Percentiles rank a stretch among this genome's conserved stretches.
Conservation (phyloP, 2,113 vertebrate species). For the Hystrix cristata region DNA sequence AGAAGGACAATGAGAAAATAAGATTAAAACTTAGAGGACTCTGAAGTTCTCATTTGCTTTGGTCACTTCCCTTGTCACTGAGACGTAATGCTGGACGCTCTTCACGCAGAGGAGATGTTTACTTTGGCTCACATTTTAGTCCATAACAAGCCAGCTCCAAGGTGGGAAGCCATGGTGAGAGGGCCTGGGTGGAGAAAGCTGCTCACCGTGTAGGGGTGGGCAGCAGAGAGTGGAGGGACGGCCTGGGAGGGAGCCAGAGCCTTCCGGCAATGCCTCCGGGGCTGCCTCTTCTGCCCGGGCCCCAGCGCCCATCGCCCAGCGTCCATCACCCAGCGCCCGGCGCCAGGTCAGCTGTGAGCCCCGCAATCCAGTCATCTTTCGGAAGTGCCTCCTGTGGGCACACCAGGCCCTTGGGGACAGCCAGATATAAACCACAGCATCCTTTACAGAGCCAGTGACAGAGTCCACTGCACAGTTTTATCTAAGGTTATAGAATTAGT, state of each 20-base stretch:
- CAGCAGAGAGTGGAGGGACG: not conserved
- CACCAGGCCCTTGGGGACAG: not conserved
- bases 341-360: too few species aligned
- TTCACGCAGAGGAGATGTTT: not conserved
- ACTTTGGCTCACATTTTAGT: not conserved
- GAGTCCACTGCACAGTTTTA: not conserved
- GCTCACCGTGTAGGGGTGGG: not conserved
- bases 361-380: not conserved
- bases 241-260: not conserved
- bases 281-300: not conserved
- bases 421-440: not conserved
- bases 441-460: not conserved
- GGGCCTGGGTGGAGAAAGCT: not conserved
- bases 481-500: not conserved
- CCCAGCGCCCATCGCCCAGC: not conserved
- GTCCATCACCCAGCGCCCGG: too few species aligned
- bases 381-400: not conserved
- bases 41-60: not conserved
- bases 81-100: not conserved
- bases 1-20: not conserved
- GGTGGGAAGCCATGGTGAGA: not conserved
- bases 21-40: not conserved
- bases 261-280: not conserved
- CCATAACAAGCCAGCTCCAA: not conserved
- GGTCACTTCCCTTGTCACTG: not conserved